Evolutionary conservation across 2,113 vertebrate species (phyloP), one percentile per base, ranked within the genome.

Genomic region (Aphyosemion australe): DNA sequence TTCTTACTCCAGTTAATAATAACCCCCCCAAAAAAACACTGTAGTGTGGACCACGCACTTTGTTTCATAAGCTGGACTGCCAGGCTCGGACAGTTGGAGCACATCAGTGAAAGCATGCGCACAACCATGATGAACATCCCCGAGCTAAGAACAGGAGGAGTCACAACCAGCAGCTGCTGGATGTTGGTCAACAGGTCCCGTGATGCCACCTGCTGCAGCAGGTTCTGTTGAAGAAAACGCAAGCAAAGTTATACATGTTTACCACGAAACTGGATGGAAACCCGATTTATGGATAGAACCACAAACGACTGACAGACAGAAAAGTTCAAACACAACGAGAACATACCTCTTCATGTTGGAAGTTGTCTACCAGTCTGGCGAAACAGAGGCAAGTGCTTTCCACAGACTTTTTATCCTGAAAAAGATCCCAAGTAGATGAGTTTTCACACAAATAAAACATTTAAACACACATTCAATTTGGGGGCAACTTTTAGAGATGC

Each of bases 91-190:
- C 97, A 99, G 78, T 99, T 98, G 76, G 97, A 99, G 86, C 97
- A 99, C 96, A 99, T 99, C 55, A 99, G 91, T 7, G 97, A 99
- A 91, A 99, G 98, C 97, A 99, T 99, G 86, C 97, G 96, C 77
- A 99, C 97, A 73, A 99, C 97, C 97, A 99, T 99, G 84, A 99
- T 99, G 88, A 99, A 99, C 97, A 99, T 99, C 83, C 97, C 97
- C 34, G 97, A 98, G 92, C 97, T 99, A 86, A 99, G 91, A 75
- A 99, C 94, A 4, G 97, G 97, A 65, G 97, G 97, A 3, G 97
- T 99, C 73, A 99, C 96, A 1, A 99, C 97, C 89, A 99, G 86
- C 47, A 99, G 94, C 76, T 99, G 97, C 88, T 99, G 97, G 83
- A 99, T 97, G 86, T 99, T 98, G 55, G 97, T 99, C 81, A 99